Evolutionary conservation across 2,888 invertebrate genomes (phyloP).

Genomic region (Phania funesta): DNA sequence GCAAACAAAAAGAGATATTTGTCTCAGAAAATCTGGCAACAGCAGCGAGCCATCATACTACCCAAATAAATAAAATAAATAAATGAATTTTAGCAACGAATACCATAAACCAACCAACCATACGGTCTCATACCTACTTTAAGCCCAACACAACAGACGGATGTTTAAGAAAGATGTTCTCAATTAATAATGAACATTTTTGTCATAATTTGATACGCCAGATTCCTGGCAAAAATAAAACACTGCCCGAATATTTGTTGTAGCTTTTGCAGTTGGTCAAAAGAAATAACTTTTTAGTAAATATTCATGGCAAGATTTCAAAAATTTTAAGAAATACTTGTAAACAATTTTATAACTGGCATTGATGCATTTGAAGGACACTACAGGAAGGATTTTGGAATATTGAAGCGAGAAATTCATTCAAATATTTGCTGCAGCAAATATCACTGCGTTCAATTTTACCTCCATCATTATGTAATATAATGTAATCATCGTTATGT

Average conservation of each 20-base stretch:
- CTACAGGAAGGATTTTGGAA: not conserved
- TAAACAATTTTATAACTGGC: not conserved
- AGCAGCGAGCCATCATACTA: slow-evolving; percentile 16
- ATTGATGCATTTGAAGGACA: not conserved
- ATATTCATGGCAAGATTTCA: slow-evolving; percentile 44
- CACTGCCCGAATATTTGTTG: not conserved
- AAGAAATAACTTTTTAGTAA: not conserved
- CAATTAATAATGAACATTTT: slow-evolving; percentile 70
- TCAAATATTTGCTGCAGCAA: no score
- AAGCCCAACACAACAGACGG: slow-evolving; percentile 15
- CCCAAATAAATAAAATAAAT: slow-evolving; percentile 25
- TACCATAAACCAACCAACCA: slow-evolving; percentile 6
- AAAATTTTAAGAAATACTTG: not conserved
- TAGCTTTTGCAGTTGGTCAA: slow-evolving; percentile 21
- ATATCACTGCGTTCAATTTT: no score
- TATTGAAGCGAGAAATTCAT: no score
- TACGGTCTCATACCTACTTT: not conserved
- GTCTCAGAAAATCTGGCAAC: slow-evolving; percentile 56
- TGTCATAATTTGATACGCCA: slow-evolving; percentile 71
- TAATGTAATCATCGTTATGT: no score
- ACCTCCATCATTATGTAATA: no score
- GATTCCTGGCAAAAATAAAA: slow-evolving; percentile 28
- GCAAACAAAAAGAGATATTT: slow-evolving; percentile 44
- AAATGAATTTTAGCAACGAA: slow-evolving; percentile 31
- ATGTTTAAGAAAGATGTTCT: slow-evolving; percentile 69